Conservation (phyloP, 2,113 vertebrate species). For the Clarias batrachus region DNA sequence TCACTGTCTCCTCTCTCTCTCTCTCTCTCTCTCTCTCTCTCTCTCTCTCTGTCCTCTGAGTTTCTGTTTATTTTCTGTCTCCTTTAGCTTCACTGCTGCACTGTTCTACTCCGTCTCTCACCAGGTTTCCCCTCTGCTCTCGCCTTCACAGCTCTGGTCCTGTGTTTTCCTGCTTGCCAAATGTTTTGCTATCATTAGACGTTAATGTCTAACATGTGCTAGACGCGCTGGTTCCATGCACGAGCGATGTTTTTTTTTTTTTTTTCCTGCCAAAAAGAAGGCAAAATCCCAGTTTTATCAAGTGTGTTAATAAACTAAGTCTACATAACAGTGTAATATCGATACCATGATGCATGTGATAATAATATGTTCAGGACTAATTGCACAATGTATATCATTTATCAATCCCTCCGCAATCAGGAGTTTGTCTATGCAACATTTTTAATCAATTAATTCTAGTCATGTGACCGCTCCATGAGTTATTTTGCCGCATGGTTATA, state of each 20-base stretch:
- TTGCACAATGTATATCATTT: not conserved
- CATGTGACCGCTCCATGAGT: not conserved
- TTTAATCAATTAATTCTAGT: not conserved
- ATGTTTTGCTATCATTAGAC: slow-evolving; percentile 23
- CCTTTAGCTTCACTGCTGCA: slow-evolving; percentile 3
- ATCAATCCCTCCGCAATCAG: not conserved
- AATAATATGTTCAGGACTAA: not conserved
- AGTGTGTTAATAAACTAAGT: not conserved
- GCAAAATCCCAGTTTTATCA: not conserved
- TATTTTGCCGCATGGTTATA: not conserved
- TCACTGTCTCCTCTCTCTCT: slow-evolving; percentile 56
- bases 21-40: slow-evolving; percentile 52
- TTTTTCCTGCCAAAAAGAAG: not conserved
- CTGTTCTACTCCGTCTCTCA: slow-evolving; percentile 1
- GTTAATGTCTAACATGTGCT: slow-evolving; percentile 20
- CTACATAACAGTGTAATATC: too few species aligned
- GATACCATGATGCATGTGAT: not conserved
- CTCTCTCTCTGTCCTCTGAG: slow-evolving; percentile 16
- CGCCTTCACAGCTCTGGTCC: not conserved
- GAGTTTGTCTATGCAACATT: not conserved
- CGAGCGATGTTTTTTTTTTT: not conserved
- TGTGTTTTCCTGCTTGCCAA: not conserved
- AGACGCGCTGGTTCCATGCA: not conserved
- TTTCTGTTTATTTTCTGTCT: slow-evolving; percentile 16
- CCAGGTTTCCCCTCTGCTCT: not conserved